Evolutionary conservation across 1,140 invertebrate species (phyloP).

Genomic region (Drosophila burlai): DNA sequence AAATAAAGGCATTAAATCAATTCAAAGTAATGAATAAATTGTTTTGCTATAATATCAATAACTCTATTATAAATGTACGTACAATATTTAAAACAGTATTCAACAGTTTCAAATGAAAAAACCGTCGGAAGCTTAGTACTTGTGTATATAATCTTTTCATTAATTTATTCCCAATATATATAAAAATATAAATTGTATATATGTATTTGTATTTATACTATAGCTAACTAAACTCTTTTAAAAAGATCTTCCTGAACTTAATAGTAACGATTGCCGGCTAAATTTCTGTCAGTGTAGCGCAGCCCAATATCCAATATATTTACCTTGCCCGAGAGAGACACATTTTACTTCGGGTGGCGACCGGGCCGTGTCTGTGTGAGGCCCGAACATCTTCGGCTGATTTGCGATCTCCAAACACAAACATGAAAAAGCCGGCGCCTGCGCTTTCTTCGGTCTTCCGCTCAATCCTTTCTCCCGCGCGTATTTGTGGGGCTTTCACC

Average conservation of each 20-base stretch:
- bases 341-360: conserved; percentile 10
- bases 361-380: conserved; percentile 13
- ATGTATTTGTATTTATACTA: background rate
- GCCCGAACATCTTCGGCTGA: conserved; percentile 15
- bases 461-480: conserved; percentile 21
- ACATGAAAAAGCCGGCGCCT: conserved; percentile 27
- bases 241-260: background rate
- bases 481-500: conserved; percentile 23
- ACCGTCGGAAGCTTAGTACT: background rate
- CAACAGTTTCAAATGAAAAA: background rate
- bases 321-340: conserved; percentile 7
- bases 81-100: too few relatives aligned
- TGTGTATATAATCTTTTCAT: background rate
- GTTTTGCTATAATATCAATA: too few relatives aligned
- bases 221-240: background rate
- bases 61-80: too few relatives aligned
- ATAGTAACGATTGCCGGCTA: background rate
- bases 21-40: too few relatives aligned
- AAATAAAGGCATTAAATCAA: too few relatives aligned
- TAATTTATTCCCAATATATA: background rate
- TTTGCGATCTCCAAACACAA: conserved; percentile 16
- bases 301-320: conserved; percentile 2
- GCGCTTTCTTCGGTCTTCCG: conserved; percentile 26
- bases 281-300: conserved; percentile 18
- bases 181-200: background rate